These are phyloP conservation scores for Halcyon senegalensis DNA, from an alignment of 2,113 vertebrate genomes.

Conservation along the genomic window DNA sequence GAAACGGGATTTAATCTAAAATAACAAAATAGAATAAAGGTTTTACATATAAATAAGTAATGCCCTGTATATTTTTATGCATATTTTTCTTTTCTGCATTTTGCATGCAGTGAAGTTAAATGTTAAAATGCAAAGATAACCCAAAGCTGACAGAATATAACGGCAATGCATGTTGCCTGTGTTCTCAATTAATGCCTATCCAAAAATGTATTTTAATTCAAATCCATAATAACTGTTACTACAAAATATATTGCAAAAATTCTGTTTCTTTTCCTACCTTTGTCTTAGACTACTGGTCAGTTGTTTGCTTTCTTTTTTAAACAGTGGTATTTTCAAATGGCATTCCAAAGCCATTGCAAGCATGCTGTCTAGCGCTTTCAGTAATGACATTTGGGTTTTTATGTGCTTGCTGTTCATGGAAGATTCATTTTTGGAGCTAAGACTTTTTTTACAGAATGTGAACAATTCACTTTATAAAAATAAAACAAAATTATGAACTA, in stretches of 20 bases:
- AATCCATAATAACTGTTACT: neutral
- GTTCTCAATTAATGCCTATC: conserved; percentile 9
- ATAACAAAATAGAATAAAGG: conserved; percentile 83
- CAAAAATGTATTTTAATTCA: conserved; percentile 18
- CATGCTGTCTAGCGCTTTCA: conserved; percentile 11
- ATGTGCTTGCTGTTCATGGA: neutral
- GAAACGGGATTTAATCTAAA: conserved; percentile 84
- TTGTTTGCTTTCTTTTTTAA: neutral
- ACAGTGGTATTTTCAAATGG: conserved; percentile 24
- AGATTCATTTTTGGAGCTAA: neutral
- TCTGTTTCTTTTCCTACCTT: neutral
- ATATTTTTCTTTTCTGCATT: conserved; percentile 60
- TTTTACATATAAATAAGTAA: conserved; percentile 84
- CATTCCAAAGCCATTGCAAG: neutral
- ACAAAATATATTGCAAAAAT: neutral
- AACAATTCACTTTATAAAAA: neutral
- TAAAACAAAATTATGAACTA: conserved; percentile 28
- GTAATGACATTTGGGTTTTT: neutral
- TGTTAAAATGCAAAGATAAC: conserved; percentile 45
- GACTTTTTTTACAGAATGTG: neutral
- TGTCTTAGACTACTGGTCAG: neutral
- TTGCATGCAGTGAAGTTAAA: conserved; percentile 40
- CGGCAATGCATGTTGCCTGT: neutral
- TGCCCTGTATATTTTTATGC: conserved; percentile 69
- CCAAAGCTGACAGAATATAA: neutral